phyloP scores from a whole-genome alignment of 2,113 vertebrate genomes.

The Calyptomena viridis region DNA sequence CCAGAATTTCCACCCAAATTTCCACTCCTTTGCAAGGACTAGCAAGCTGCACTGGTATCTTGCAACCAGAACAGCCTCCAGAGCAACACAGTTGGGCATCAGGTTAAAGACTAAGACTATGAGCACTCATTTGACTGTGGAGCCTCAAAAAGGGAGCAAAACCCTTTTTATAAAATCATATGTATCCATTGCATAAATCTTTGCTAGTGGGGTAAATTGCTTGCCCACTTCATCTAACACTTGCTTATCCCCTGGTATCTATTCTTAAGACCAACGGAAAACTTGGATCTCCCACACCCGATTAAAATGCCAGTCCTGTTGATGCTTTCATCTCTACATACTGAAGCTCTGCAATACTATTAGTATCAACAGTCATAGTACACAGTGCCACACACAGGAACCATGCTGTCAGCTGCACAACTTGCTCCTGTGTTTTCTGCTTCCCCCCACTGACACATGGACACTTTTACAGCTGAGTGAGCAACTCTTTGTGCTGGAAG shows the following conservation, averaged over 20 bases:
- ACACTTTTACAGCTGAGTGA: background rate
- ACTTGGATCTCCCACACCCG: fast-evolving
- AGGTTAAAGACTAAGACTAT: background rate
- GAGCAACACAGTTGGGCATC: background rate
- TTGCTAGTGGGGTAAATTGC: background rate
- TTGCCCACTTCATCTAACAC: background rate
- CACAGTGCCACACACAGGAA: background rate
- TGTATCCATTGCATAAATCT: background rate
- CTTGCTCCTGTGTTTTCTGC: background rate
- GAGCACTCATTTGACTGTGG: background rate
- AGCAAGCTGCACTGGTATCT: background rate
- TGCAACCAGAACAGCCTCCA: background rate
- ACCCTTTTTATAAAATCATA: background rate
- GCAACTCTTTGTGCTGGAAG: background rate
- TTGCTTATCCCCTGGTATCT: background rate
- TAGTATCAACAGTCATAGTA: background rate
- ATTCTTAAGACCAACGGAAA: background rate
- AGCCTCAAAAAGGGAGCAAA: background rate
- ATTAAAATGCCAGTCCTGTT: background rate
- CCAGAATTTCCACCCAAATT: background rate
- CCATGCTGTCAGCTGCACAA: background rate
- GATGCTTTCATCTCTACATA: background rate
- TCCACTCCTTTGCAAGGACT: background rate
- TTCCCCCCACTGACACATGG: background rate
- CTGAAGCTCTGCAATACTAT: background rate